Conservation (phyloP, 2,888 invertebrate species). For the Branchipolynoe longqiensis region DNA sequence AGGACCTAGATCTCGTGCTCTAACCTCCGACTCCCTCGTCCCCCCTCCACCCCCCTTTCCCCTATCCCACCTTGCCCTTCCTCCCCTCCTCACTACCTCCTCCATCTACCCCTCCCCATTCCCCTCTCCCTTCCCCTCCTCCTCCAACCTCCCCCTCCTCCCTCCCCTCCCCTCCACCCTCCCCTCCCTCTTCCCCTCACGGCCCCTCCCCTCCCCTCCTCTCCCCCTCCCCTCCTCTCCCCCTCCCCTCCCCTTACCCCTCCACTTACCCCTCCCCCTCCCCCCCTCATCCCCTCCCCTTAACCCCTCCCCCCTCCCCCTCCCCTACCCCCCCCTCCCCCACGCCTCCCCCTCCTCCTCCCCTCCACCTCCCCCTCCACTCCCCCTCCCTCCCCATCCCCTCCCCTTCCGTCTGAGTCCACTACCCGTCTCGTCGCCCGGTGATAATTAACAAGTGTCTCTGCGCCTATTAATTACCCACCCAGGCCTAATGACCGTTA, state of each 20-base stretch:
- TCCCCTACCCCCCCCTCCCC: neutral
- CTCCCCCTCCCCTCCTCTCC: neutral
- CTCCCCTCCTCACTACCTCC: neutral
- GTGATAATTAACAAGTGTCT: neutral
- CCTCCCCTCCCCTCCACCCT: neutral
- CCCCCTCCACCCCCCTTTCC: neutral
- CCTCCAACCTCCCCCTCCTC: neutral
- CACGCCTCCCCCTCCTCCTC: neutral
- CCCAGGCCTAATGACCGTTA: slow-evolving; percentile 20
- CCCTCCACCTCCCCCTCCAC: neutral
- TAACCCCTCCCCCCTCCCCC: neutral
- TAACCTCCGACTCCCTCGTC: neutral
- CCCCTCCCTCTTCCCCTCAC: neutral
- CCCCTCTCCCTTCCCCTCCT: neutral
- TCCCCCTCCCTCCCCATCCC: neutral
- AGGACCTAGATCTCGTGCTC: too few species aligned
- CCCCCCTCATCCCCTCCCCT: neutral
- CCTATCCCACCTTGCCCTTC: neutral
- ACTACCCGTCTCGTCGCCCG: neutral
- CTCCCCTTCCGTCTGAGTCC: neutral
- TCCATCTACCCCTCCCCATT: neutral
- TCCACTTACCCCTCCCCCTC: neutral
- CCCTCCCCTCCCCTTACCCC: neutral
- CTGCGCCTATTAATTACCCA: slow-evolving; percentile 15
- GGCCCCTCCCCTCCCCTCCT: neutral